phyloP scores from a whole-genome alignment of 2,113 vertebrate genomes.

The Tricholaema leucomelas region DNA sequence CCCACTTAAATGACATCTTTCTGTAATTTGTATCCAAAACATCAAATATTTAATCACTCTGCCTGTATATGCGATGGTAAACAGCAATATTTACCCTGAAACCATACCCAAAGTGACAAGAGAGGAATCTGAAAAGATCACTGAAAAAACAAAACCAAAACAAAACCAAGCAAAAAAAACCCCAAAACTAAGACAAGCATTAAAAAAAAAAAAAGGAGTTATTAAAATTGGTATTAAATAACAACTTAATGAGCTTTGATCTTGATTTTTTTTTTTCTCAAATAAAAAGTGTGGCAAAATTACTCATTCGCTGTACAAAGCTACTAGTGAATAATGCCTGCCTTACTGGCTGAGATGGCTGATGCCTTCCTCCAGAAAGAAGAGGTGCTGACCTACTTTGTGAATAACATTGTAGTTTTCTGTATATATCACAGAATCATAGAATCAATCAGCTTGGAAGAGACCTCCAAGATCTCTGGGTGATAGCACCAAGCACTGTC shows the following conservation, averaged over 20 bases:
- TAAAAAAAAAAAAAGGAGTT: not conserved
- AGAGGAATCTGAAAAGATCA: constrained; percentile 11
- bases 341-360: not conserved
- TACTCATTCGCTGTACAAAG: not conserved
- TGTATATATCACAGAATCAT: too few species aligned
- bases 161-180: too few species aligned
- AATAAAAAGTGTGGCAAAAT: not conserved
- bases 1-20: constrained; percentile 43
- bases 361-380: not conserved
- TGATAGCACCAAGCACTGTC: too few species aligned
- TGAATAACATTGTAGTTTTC: not conserved
- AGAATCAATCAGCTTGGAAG: too few species aligned
- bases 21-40: constrained; percentile 57
- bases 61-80: not conserved
- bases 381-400: not conserved
- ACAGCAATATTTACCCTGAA: constrained; percentile 4
- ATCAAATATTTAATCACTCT: constrained; percentile 35
- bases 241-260: not conserved
- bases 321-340: not conserved
- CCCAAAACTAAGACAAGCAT: not conserved
- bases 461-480: too few species aligned
- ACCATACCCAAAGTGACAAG: not conserved
- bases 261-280: not conserved
- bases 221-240: not conserved
- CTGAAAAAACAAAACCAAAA: not conserved